Conservation (phyloP, 92 coral and sea anemone genomes). For the Porites divaricata region DNA sequence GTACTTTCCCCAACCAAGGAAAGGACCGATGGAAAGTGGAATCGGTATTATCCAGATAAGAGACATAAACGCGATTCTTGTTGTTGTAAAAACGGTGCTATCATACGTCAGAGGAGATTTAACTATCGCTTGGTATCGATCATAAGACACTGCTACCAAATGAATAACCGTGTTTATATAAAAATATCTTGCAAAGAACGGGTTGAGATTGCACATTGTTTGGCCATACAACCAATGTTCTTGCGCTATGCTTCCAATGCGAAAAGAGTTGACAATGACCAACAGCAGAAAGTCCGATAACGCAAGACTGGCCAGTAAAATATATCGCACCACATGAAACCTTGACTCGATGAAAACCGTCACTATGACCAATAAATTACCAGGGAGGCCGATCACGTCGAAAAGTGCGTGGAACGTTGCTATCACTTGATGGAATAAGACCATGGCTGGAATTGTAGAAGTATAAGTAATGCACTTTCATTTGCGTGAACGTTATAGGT, state of each 20-base stretch:
- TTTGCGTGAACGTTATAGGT: too few species aligned
- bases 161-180: constrained; percentile 10
- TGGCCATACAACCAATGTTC: constrained; percentile 3
- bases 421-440: too few species aligned
- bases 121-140: background rate
- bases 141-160: constrained; percentile 8
- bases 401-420: background rate
- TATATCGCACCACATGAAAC: background rate
- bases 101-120: constrained; percentile 9
- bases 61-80: background rate
- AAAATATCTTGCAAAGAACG: background rate
- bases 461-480: too few species aligned
- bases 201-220: background rate
- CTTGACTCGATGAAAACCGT: background rate
- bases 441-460: too few species aligned
- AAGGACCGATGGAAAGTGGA: background rate
- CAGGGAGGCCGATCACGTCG: background rate
- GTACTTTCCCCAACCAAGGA: background rate
- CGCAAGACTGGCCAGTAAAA: constrained; percentile 16
- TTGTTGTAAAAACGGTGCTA: background rate
- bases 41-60: constrained; percentile 9
- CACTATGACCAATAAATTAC: constrained; percentile 1
- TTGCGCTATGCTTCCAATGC: constrained; percentile 1
- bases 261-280: constrained; percentile 5
- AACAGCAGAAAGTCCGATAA: constrained; percentile 1